Evolutionary conservation across 2,888 invertebrate species (phyloP), one percentile per base, ranked within the genome.

Genomic region (Psococerastis gibbosa): DNA sequence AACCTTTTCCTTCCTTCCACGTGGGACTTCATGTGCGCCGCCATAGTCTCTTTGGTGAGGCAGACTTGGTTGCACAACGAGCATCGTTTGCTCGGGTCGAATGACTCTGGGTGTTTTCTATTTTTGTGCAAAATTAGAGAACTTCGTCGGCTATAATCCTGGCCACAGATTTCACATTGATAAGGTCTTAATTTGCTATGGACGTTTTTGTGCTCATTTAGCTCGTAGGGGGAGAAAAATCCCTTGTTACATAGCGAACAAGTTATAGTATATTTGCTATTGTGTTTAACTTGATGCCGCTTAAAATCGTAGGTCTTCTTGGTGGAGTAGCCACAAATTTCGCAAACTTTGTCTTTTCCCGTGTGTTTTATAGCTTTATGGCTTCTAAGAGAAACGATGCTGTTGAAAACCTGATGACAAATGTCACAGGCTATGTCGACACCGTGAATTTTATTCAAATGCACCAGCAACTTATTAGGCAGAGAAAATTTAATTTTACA

Each of bases 181-280:
- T 50, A 54, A 3, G 53, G 55, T 32, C 49, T 49, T 15, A 51
- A 50, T 9, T 52, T 54, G 15, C 53, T 52, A 17, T 53, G 51
- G 27, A 66, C 70, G 53, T 71, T 71, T 51, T 67, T 67, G 57
- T 72, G 72, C 43, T 70, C 70, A 52, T 66, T 61, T 47, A 68
- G 63, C 48, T 55, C 64, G 20, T 55, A 56, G 32, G 54, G 53
- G 11, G 53, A 45, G 17, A 58, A 57, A 44, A 61, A 62, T 1
- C 60, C 60, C 35, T 61, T 60, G 6, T 56, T 53, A 44, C 62
- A 63, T 15, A 57, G 48, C 8, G 54, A 32, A 45, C 63, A 63
- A 22, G 54, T 55, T 22, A 56, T 54, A n/a, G 55, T 56, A 48
- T 66, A 70, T 15, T 66, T 66, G 6, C 67, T 65, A 0, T 66